phyloP scores from a whole-genome alignment of 2,888 invertebrate genomes.

The Andrena fulva region DNA sequence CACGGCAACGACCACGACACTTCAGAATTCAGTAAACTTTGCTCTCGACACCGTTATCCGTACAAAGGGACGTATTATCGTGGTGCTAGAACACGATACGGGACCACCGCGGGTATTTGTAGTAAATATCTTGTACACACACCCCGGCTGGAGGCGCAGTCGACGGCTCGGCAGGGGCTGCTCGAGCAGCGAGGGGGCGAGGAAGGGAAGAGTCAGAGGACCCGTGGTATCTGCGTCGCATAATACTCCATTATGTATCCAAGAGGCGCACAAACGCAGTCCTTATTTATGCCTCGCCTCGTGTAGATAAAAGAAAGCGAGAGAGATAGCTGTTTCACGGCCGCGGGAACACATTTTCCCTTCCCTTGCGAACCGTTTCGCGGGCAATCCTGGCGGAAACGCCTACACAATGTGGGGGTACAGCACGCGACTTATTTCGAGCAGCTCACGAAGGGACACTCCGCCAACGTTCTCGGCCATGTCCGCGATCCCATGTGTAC shows the following conservation, averaged over 20 bases:
- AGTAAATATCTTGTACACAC: constrained; percentile 82
- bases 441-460: constrained; percentile 4
- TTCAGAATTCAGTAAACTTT: constrained; percentile 69
- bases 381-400: constrained; percentile 60
- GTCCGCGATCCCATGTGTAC: not conserved
- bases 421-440: constrained; percentile 29
- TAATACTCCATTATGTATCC: constrained; percentile 82
- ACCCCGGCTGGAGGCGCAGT: constrained; percentile 57
- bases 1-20: constrained; percentile 35
- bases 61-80: constrained; percentile 78
- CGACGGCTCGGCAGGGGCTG: constrained; percentile 43
- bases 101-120: constrained; percentile 78
- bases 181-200: constrained; percentile 37
- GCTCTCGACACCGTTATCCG: constrained; percentile 64
- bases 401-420: constrained; percentile 46
- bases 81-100: constrained; percentile 73
- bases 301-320: constrained; percentile 77
- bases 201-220: constrained; percentile 55
- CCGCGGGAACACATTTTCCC: constrained; percentile 51
- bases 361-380: constrained; percentile 43
- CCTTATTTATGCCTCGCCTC: constrained; percentile 80
- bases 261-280: constrained; percentile 78
- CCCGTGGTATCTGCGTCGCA: constrained; percentile 79
- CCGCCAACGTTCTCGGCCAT: not conserved
- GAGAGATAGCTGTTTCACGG: constrained; percentile 66